Evolutionary conservation across 1,140 invertebrate species (phyloP).

Genomic region (Temnothorax curvispinosus): DNA sequence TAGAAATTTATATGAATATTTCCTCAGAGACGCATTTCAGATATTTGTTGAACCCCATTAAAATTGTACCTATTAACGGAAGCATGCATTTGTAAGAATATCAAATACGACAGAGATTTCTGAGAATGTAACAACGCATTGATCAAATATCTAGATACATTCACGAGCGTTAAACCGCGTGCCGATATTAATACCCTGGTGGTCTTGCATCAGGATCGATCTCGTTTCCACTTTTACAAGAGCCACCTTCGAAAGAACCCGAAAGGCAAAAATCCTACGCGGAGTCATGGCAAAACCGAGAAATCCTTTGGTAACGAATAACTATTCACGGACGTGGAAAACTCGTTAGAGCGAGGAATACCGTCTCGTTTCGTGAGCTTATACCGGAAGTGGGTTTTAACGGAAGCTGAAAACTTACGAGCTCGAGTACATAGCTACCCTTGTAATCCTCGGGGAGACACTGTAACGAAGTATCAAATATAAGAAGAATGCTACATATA

Average conservation of each 20-base stretch:
- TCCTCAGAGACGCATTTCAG: background rate
- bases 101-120: slow-evolving; percentile 55
- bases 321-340: slow-evolving; percentile 56
- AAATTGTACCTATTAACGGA: slow-evolving; percentile 16
- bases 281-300: slow-evolving; percentile 22
- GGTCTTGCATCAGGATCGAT: slow-evolving; percentile 11
- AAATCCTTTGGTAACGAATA: slow-evolving; percentile 55
- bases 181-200: slow-evolving; percentile 65
- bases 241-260: background rate
- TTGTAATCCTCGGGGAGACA: slow-evolving; percentile 24
- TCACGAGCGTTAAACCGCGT: slow-evolving; percentile 56
- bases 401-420: slow-evolving; percentile 38
- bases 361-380: slow-evolving; percentile 41
- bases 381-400: slow-evolving; percentile 52
- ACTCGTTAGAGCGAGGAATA: slow-evolving; percentile 65
- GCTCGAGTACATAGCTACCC: background rate
- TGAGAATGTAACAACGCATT: slow-evolving; percentile 25
- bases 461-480: background rate
- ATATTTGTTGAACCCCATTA: slow-evolving; percentile 27
- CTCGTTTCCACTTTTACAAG: slow-evolving; percentile 29
- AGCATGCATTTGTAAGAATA: slow-evolving; percentile 10
- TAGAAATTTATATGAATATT: background rate
- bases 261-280: slow-evolving; percentile 7
- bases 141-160: slow-evolving; percentile 33
- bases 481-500: background rate